A percentile compares a stretch with the other conserved stretches of the same genome.
phyloP scores from a whole-genome alignment of 64 coral and sea anemone species.

The Astreopora myriophthalma region DNA sequence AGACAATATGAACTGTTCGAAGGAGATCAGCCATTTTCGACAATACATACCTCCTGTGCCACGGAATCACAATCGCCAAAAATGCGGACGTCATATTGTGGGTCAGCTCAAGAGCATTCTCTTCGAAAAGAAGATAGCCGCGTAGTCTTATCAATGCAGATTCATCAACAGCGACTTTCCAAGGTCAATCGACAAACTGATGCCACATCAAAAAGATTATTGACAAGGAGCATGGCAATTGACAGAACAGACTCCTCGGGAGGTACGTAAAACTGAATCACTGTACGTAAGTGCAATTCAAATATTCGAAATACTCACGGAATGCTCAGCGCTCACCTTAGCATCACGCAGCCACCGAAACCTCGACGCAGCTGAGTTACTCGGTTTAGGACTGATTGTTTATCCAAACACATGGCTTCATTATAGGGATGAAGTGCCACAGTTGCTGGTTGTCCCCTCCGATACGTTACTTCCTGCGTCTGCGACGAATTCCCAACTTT shows the following conservation, averaged over 20 bases:
- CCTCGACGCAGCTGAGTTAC: too few species aligned
- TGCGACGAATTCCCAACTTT: too few species aligned
- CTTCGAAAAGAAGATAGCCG: neutral
- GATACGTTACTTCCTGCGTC: too few species aligned
- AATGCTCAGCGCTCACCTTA: too few species aligned
- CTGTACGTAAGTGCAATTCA: neutral
- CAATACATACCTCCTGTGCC: neutral
- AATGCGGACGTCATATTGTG: constrained; percentile 4
- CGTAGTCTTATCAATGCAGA: neutral
- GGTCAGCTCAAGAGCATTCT: neutral
- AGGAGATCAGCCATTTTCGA: neutral
- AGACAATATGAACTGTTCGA: neutral
- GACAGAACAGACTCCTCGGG: constrained; percentile 21
- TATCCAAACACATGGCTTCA: too few species aligned
- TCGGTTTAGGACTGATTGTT: too few species aligned
- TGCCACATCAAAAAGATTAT: neutral
- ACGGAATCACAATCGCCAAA: neutral
- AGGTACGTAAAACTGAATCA: neutral
- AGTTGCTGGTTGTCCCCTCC: too few species aligned
- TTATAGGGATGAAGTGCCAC: too few species aligned
- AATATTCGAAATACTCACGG: too few species aligned
- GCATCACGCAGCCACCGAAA: too few species aligned
- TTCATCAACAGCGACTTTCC: neutral
- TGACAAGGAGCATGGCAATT: constrained; percentile 24
- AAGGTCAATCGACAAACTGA: neutral